Evolutionary conservation across 92 coral and sea anemone genomes (phyloP).

Genomic region (Pocillopora meandrina): DNA sequence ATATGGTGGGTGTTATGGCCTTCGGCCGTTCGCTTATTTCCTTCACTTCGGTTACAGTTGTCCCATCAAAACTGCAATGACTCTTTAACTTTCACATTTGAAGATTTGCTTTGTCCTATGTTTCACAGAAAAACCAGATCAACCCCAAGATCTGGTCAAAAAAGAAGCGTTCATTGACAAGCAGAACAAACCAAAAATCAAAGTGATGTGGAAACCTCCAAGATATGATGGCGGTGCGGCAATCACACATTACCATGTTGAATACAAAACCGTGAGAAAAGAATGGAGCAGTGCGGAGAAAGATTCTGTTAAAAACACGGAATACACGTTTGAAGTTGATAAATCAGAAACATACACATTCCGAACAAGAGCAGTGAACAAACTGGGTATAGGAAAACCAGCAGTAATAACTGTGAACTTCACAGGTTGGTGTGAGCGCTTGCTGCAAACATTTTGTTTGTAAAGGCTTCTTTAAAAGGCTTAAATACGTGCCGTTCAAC

Average conservation of each 20-base stretch:
- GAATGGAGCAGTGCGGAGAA: slow-evolving; percentile 26
- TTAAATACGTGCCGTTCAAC: too few species aligned
- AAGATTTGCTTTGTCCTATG: neutral
- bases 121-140: slow-evolving; percentile 18
- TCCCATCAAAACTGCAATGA: neutral
- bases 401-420: slow-evolving; percentile 34
- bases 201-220: slow-evolving; percentile 26
- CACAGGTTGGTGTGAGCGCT: slow-evolving; percentile 20
- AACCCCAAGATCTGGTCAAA: slow-evolving; percentile 20
- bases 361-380: slow-evolving; percentile 58
- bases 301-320: neutral
- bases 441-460: too few species aligned
- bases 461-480: too few species aligned
- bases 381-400: slow-evolving; percentile 47
- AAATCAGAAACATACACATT: slow-evolving; percentile 38
- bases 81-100: neutral
- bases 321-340: slow-evolving; percentile 3
- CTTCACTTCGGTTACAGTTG: too few species aligned
- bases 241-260: slow-evolving; percentile 19
- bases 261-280: slow-evolving; percentile 33
- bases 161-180: slow-evolving; percentile 14
- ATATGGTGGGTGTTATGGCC: too few species aligned
- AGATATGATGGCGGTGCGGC: slow-evolving; percentile 16
- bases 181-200: neutral
- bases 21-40: too few species aligned